phyloP scores from a whole-genome alignment of 1,140 invertebrate genomes.

The Philopotamus ludificatus region DNA sequence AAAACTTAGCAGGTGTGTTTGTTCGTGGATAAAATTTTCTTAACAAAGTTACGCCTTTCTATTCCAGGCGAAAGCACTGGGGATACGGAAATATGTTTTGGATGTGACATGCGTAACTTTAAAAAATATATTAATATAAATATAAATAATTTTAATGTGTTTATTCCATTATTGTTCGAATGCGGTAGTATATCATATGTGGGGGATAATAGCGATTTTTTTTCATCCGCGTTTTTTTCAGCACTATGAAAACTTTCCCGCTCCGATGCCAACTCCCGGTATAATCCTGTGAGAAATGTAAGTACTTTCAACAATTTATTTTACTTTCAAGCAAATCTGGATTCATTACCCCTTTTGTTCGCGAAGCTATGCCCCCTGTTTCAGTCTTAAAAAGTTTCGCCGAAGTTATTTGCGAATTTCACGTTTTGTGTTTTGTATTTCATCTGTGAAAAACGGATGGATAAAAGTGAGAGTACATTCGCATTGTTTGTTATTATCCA shows the following conservation, averaged over 20 bases:
- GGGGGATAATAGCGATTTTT: background rate
- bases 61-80: background rate
- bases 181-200: background rate
- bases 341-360: slow-evolving; percentile 8
- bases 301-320: slow-evolving; percentile 10
- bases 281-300: slow-evolving; percentile 7
- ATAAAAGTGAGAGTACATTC: too few relatives aligned
- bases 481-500: too few relatives aligned
- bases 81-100: background rate
- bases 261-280: background rate
- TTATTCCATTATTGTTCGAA: background rate
- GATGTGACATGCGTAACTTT: too few relatives aligned
- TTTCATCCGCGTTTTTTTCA: background rate
- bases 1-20: background rate
- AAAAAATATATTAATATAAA: too few relatives aligned
- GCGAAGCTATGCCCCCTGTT: background rate
- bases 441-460: too few relatives aligned
- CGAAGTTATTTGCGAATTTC: too few relatives aligned
- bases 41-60: background rate
- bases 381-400: too few relatives aligned
- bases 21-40: background rate
- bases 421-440: too few relatives aligned
- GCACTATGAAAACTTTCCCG: background rate
- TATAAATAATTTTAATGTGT: too few relatives aligned
- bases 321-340: slow-evolving; percentile 2